Base-by-base conservation (phyloP, 92 coral and sea anemone genomes). In the Porites rus region DNA sequence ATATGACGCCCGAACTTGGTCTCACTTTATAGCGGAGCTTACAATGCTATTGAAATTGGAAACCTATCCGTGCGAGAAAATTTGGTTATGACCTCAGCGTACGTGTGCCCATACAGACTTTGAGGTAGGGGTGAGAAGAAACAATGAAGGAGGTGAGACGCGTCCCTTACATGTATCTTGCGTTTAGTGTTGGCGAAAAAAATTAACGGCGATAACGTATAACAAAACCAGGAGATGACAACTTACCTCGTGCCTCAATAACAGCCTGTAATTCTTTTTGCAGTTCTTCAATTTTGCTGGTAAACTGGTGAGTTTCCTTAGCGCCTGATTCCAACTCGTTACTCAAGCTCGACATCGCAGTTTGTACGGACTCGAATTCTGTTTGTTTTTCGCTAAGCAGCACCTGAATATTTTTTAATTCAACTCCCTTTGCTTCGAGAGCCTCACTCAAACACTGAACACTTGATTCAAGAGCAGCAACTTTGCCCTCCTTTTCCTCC, bases 301-400 rank as follows among this genome's bases (percentile, higher is more conserved):
- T 77, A 79, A 75, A 75, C 53, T 79, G 77, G 14, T 84, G 22
- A 11, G 59, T 89, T 69, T 88, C 92, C 16, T 81, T 83, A 12
- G 72, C 92, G 43, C 91, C 91, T 1, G 88, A 85, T 61, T 92
- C 91, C 95, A 82, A 82, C 80, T 86, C 81, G 10, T 84, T 86
- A 59, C 84, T 87, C 72, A 94, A 10, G 68, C 58, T 65, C 69
- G 94, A 84, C 92, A 95, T 74, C 6, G 90, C 31, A 12, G 84
- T 28, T 86, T 94, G 98, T 19, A 88, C 76, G 8, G 93, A 89
- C 84, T 88, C 98, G 56, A 74, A 78, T 78, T 87, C 92, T 31
- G 82, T 79, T 69, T 81, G 88, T 31, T 80, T 81, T 63, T 85
- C 89, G 43, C 77, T 81, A n/a, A 97, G 87, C 28, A 69, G 89